These are phyloP conservation scores for Erpobdella octoculata DNA, from an alignment of 2,888 invertebrate species.

Conservation along the genomic window DNA sequence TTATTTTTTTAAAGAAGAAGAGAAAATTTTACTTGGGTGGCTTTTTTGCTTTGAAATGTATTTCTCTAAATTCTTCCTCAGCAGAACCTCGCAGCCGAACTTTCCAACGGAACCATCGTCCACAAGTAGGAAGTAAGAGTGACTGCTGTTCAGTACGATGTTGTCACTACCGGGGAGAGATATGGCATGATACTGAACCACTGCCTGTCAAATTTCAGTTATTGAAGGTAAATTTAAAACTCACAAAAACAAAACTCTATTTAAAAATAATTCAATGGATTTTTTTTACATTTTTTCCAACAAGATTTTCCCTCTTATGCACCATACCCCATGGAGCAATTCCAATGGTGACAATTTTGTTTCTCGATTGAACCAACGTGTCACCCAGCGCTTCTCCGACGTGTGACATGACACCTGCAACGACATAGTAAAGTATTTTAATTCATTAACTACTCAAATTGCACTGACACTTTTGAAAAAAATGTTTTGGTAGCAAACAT, in stretches of 20 bases:
- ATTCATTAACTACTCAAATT: background rate
- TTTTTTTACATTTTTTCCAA: conserved; percentile 78
- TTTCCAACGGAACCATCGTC: conserved; percentile 90
- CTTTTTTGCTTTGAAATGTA: conserved; percentile 88
- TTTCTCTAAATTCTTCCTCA: conserved; percentile 86
- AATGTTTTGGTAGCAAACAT: background rate
- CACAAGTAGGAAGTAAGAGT: conserved; percentile 90
- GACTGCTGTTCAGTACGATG: conserved; percentile 87
- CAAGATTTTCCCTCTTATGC: conserved; percentile 81
- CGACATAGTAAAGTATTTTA: conserved; percentile 33
- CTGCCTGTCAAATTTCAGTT: no score
- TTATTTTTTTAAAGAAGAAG: no score
- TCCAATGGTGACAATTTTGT: conserved; percentile 79
- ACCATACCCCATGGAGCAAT: conserved; percentile 98
- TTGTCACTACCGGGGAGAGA: conserved; percentile 62
- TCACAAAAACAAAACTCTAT: no score
- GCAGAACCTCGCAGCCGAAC: conserved; percentile 69
- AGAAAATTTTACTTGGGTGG: conserved; percentile 64
- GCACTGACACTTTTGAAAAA: background rate
- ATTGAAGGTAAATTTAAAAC: no score
- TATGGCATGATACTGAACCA: no score
- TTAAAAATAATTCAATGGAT: no score
- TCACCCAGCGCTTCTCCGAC: conserved; percentile 85
- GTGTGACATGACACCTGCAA: conserved; percentile 81
- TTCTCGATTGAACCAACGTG: conserved; percentile 56